Evolutionary conservation across 2,113 vertebrate genomes (phyloP).

Genomic region (Cryptotis parvus): DNA sequence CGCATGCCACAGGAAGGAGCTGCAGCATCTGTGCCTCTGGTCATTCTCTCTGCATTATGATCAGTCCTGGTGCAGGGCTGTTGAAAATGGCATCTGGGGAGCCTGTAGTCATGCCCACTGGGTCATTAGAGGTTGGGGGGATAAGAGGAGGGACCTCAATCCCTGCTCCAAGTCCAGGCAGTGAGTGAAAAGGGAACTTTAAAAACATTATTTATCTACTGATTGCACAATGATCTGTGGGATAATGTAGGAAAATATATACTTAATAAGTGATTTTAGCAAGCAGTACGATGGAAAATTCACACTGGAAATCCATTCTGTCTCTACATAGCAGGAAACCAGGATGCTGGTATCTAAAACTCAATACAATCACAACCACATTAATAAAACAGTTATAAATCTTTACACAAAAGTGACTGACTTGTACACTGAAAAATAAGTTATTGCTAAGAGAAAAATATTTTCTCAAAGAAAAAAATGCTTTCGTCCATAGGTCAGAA

Average conservation of each 20-base stretch:
- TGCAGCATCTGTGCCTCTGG: too few species aligned
- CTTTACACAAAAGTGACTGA: neutral
- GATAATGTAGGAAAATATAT: slow-evolving; percentile 22
- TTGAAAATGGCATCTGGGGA: too few species aligned
- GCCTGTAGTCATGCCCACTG: too few species aligned
- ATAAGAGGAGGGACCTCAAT: too few species aligned
- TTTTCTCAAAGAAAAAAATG: neutral
- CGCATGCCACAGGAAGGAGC: too few species aligned
- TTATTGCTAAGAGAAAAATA: neutral
- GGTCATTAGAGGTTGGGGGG: too few species aligned
- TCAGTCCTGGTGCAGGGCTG: too few species aligned
- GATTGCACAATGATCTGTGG: neutral
- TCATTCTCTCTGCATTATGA: too few species aligned
- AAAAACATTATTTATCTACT: too few species aligned
- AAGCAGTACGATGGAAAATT: neutral
- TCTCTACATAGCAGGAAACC: slow-evolving; percentile 9
- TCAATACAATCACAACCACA: neutral
- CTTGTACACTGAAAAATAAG: neutral
- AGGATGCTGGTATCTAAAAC: slow-evolving; percentile 31
- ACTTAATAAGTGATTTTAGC: neutral
- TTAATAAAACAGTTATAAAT: neutral
- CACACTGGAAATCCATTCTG: neutral
- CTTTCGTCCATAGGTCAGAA: neutral
- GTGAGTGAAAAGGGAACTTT: too few species aligned
- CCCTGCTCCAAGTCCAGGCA: too few species aligned